Percentiles rank a stretch among this genome's conserved stretches.
phyloP scores from a whole-genome alignment of 2,113 vertebrate genomes.

The Bufo bufo region DNA sequence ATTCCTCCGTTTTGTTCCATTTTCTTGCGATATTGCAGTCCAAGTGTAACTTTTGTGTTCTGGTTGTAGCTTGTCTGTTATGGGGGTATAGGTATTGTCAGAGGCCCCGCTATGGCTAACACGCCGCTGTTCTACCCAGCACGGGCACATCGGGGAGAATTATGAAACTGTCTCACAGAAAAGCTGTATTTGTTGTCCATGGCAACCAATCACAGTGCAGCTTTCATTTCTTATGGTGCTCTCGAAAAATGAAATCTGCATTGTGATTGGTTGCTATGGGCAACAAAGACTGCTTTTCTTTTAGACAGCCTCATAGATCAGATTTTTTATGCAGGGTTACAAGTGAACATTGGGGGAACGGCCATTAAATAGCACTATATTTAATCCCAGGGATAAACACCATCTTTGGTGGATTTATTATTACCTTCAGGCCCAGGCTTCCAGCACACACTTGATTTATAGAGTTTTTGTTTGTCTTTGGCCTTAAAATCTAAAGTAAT shows the following conservation, averaged over 20 bases:
- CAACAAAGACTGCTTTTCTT: no score
- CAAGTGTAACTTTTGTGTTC: constrained; percentile 50
- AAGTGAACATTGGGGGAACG: background rate
- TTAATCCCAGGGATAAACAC: background rate
- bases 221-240: no score
- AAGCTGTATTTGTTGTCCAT: no score
- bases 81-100: constrained; percentile 9
- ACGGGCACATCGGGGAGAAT: background rate
- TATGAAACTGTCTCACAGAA: no score
- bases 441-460: background rate
- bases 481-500: background rate
- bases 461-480: background rate
- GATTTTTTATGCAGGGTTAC: constrained; percentile 13
- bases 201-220: no score
- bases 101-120: constrained; percentile 18
- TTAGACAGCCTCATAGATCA: no score
- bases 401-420: background rate
- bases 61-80: constrained; percentile 43
- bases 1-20: constrained; percentile 16
- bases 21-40: constrained; percentile 46
- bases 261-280: no score
- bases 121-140: background rate
- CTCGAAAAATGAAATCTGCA: no score
- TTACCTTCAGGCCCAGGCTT: background rate
- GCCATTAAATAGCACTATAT: constrained; percentile 19